A percentile compares a stretch with the other conserved stretches of the same genome.
These are phyloP conservation scores for Pogonus chalceus DNA, from an alignment of 1,140 invertebrate species.

Conservation along the genomic window DNA sequence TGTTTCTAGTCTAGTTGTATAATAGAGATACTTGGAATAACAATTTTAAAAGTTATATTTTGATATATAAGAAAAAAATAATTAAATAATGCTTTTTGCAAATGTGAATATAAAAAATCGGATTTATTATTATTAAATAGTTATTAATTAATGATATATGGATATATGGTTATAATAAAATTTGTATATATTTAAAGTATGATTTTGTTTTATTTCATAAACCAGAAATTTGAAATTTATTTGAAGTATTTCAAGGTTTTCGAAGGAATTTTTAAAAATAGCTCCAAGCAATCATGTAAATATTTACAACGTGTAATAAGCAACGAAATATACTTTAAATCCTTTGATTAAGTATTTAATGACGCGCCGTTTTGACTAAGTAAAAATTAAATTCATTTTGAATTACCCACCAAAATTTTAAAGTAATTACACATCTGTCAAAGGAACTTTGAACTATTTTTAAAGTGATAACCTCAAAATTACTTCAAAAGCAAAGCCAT, in stretches of 20 bases:
- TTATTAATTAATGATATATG: background rate
- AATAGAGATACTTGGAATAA: background rate
- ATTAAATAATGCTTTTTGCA: background rate
- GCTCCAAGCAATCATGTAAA: too few relatives aligned
- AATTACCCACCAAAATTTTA: background rate
- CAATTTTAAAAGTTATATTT: background rate
- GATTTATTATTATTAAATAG: background rate
- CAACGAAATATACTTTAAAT: too few relatives aligned
- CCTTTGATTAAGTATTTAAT: too few relatives aligned
- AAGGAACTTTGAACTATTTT: background rate
- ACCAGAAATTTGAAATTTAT: too few relatives aligned
- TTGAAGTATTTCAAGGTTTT: too few relatives aligned
- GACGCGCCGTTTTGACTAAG: too few relatives aligned
- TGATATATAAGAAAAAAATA: background rate
- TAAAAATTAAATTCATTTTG: too few relatives aligned
- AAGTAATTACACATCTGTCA: background rate
- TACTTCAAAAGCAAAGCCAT: slow-evolving; percentile 4
- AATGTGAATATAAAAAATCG: background rate
- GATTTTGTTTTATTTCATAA: background rate
- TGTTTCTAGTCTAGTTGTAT: background rate
- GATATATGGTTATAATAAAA: background rate
- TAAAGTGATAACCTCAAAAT: background rate
- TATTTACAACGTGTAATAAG: too few relatives aligned
- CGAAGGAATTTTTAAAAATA: too few relatives aligned
- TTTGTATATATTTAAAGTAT: background rate